Evolutionary conservation across 2,797 vertebrate species (phyloP), one percentile per base, ranked within the genome.

Genomic region (Syngnathus rostellatus): DNA sequence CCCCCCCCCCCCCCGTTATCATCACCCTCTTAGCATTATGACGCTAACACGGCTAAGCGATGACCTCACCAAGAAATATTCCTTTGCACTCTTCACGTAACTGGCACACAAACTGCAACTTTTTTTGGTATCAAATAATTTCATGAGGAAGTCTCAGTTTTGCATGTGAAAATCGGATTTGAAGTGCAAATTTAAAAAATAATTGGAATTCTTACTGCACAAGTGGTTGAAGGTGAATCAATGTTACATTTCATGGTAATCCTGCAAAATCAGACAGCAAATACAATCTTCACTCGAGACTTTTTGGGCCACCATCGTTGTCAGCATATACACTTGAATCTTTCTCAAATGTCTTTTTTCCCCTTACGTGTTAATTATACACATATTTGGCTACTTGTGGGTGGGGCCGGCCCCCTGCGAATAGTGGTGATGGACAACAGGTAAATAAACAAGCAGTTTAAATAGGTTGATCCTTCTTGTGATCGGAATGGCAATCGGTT

Each of bases 11-110:
- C 25, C 31, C 31, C 31, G 3, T 31, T 31, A 31, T 31, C 31
- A 31, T 31, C 31, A 4, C 31, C 31, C 31, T 31, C 3, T 31
- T 31, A 21, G 8, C 58, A 40, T 19, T 46, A 16, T 16, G 9
- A 21, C 8, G 19, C 19, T n/a, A 51, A 51, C 19, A 9, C 11
- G 6, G 31, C 61, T 45, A 11, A 21, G 2, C 25, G 6, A 41
- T 23, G 58, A 19, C 31, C 40, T 43, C 69, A 69, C 39, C 37
- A 79, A 84, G 82, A 85, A 89, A 88, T 78, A 85, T 64, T 69
- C 46, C 78, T 72, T 67, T 70, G 63, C 38, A 76, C 23, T 17
- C 54, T 16, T 57, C 54, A 37, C 12, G 14, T 57, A 14, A 25
- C 23, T 25, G 53, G 31, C 23, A 55, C 53, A 54, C 23, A 31